A percentile compares a stretch with the other conserved stretches of the same genome.
phyloP scores from a whole-genome alignment of 1,140 invertebrate genomes.

The Macrosteles quadrilineatus region DNA sequence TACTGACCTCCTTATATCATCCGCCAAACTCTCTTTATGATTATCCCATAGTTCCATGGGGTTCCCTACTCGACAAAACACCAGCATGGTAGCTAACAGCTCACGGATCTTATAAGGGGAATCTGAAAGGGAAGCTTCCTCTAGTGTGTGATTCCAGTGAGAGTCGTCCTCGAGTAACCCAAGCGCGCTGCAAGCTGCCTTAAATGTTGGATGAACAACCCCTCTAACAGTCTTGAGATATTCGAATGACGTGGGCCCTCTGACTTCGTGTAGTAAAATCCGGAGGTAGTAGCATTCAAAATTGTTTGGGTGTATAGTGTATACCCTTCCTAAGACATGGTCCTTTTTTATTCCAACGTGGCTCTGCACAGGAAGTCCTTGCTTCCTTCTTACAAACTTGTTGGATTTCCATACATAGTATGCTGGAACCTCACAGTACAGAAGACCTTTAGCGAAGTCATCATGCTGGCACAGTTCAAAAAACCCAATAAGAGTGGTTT shows the following conservation, averaged over 20 bases:
- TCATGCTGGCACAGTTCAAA: neutral
- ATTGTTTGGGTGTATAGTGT: slow-evolving; percentile 49
- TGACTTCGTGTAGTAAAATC: slow-evolving; percentile 50
- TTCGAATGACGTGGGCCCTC: slow-evolving; percentile 49
- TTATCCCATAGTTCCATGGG: slow-evolving; percentile 15
- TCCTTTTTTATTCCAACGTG: too few relatives aligned
- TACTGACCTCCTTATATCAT: slow-evolving; percentile 7
- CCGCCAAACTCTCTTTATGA: slow-evolving; percentile 3
- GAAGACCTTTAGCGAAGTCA: neutral
- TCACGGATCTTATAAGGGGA: slow-evolving; percentile 29
- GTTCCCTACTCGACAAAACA: slow-evolving; percentile 14
- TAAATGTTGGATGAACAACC: slow-evolving; percentile 42
- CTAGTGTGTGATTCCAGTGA: slow-evolving; percentile 42
- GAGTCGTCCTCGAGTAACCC: slow-evolving; percentile 47
- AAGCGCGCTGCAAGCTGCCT: slow-evolving; percentile 43
- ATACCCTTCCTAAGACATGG: slow-evolving; percentile 44
- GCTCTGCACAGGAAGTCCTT: too few relatives aligned
- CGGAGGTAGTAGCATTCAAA: slow-evolving; percentile 50
- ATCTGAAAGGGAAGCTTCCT: slow-evolving; percentile 7
- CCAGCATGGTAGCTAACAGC: slow-evolving; percentile 21
- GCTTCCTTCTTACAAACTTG: too few relatives aligned
- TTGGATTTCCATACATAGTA: too few relatives aligned
- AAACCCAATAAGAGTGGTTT: slow-evolving; percentile 2
- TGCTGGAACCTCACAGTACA: neutral
- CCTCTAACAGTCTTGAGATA: slow-evolving; percentile 48